A percentile compares a stretch with the other conserved stretches of the same genome.
These are phyloP conservation scores for Muscidifurax raptorellus DNA, from an alignment of 1,140 invertebrate genomes.

Conservation along the genomic window DNA sequence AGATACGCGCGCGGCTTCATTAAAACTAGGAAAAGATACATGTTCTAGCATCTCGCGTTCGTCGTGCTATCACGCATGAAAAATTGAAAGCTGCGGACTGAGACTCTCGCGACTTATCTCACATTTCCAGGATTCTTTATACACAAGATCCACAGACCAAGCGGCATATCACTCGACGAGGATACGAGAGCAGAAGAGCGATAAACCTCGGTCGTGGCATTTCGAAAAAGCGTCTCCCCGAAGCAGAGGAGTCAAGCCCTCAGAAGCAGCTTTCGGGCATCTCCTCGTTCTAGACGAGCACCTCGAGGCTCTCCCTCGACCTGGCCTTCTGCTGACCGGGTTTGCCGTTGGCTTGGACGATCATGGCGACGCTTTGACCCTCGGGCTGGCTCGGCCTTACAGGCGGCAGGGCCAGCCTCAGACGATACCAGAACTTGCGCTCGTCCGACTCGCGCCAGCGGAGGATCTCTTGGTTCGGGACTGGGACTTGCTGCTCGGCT, in stretches of 20 bases:
- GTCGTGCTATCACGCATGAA: no score
- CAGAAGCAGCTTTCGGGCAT: conserved; percentile 1
- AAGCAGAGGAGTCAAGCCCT: neutral
- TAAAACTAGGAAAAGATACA: neutral
- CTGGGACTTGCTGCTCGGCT: no score
- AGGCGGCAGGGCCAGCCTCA: conserved; percentile 69
- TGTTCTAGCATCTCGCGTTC: neutral
- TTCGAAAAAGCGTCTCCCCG: neutral
- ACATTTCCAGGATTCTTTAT: neutral
- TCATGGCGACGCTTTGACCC: conserved; percentile 71
- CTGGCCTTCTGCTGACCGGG: conserved; percentile 65
- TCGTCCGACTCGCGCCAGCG: conserved; percentile 64
- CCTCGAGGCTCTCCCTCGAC: conserved; percentile 71
- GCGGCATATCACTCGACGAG: neutral
- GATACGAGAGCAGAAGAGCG: neutral
- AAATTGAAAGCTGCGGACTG: neutral
- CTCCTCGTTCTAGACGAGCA: conserved; percentile 67
- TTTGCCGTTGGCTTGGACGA: conserved; percentile 65
- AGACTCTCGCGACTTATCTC: neutral
- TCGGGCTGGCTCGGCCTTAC: conserved; percentile 62
- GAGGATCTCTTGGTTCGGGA: conserved; percentile 60
- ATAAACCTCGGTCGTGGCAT: neutral
- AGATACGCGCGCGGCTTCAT: no score
- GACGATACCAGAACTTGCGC: conserved; percentile 70
- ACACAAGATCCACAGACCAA: neutral